Evolutionary conservation across 1,140 invertebrate genomes (phyloP).

Genomic region (Halesus radiatus): DNA sequence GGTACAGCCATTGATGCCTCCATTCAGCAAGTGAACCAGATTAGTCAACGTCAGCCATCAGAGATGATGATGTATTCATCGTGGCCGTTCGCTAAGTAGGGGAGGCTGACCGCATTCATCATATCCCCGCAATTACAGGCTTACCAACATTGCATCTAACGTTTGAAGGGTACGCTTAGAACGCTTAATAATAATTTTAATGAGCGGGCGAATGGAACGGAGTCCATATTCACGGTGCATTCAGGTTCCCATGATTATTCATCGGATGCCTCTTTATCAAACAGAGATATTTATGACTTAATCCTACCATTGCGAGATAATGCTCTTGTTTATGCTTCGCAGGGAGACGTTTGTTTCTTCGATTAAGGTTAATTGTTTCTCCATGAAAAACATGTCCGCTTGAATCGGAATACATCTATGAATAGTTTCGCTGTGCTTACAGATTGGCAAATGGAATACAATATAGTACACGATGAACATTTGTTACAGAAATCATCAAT

Average conservation of each 20-base stretch:
- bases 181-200: conserved; percentile 32
- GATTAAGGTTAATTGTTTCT: conserved; percentile 18
- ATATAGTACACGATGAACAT: background rate
- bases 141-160: conserved; percentile 34
- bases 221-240: conserved; percentile 20
- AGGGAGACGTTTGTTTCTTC: conserved; percentile 14
- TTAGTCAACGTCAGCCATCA: conserved; percentile 54
- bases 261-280: conserved; percentile 29
- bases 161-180: conserved; percentile 21
- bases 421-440: background rate
- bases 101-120: conserved; percentile 43
- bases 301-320: conserved; percentile 31
- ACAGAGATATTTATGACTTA: conserved; percentile 12
- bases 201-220: conserved; percentile 11
- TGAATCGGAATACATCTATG: background rate
- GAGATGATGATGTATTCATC: conserved; percentile 55
- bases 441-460: background rate
- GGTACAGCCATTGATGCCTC: conserved; percentile 20
- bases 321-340: conserved; percentile 17
- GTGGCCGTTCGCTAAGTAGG: conserved; percentile 36
- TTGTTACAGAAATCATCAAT: background rate
- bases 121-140: conserved; percentile 40
- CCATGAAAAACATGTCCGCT: background rate
- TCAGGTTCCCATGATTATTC: conserved; percentile 38
- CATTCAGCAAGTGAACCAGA: conserved; percentile 52